Base-by-base conservation (phyloP, 2,888 invertebrate genomes). In the Nasonovia ribisnigri region DNA sequence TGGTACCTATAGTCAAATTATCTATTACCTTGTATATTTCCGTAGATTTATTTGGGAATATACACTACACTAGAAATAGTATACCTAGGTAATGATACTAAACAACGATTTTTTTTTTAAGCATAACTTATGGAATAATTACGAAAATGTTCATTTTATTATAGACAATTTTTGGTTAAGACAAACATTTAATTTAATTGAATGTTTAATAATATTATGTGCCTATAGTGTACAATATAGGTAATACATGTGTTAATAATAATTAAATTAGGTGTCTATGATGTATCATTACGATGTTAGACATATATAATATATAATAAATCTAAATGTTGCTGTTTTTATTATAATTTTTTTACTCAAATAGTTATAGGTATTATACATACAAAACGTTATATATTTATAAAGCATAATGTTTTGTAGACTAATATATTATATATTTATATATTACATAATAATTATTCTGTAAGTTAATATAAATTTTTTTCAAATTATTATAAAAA, bases 1-100 rank as follows among this genome's bases (percentile, higher is more conserved):
- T 67, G 42, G 86, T 84, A 54, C 46, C 36, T 77, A 48, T 42
- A 51, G 29, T 48, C n/a, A 90, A 90, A 90, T 87, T 87, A 93
- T 54, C 60, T 86, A 90, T 86, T 86, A 90, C 90, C 90, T 90
- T 93, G 84, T 86, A 42, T 29, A 3, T 86, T 86, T 89, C 42
- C 16, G 86, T 93, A 86, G 36, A 93, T 90, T 90, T 86, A 67
- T 86, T 86, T 42, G 48, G 84, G 8, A 36, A 84, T 88, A 84
- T 54, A 93, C 46, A 29, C 8, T 57, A 36, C 29, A 43, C 43
- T 91, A 6, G 42, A 91, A 86, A 57, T 57, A 51, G 6, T 20
- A 77, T 11, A 77, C 36, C 8, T 8, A 46, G 46, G 46, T 46
- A 42, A 92, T n/a, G 13, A 43, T 57, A 54, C 42, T 29, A 77